A percentile compares a stretch with the other conserved stretches of the same genome.
phyloP scores from a whole-genome alignment of 2,888 invertebrate species.

The Platycheirus rosarum region DNA sequence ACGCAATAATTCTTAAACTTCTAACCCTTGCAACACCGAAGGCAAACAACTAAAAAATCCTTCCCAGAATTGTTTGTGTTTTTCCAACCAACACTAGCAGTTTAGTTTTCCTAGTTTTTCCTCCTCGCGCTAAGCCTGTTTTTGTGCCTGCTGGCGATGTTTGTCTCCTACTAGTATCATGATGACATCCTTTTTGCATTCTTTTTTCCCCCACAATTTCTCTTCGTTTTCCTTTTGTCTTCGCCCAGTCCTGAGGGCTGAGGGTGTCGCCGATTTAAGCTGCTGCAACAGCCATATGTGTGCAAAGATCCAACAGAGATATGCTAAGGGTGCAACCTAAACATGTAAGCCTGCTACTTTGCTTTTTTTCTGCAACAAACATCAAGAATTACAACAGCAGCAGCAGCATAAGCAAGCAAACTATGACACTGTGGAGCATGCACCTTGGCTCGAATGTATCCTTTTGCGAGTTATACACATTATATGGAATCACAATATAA shows the following conservation, averaged over 20 bases:
- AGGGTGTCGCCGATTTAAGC: background rate
- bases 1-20: constrained; percentile 71
- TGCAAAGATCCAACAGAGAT: constrained; percentile 16
- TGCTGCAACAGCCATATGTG: constrained; percentile 33
- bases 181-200: constrained; percentile 63
- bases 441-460: constrained; percentile 58
- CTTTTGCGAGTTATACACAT: constrained; percentile 7
- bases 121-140: constrained; percentile 57
- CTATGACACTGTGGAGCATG: constrained; percentile 49
- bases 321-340: constrained; percentile 45
- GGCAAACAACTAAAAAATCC: background rate
- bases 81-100: constrained; percentile 23
- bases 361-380: constrained; percentile 44
- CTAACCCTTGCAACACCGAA: constrained; percentile 48
- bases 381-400: constrained; percentile 60
- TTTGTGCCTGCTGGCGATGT: constrained; percentile 70
- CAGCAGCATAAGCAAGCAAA: constrained; percentile 39
- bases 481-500: background rate
- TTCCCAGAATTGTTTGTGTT: constrained; percentile 48
- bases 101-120: constrained; percentile 1
- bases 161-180: constrained; percentile 55
- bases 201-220: constrained; percentile 29
- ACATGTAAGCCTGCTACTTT: constrained; percentile 48
- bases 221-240: constrained; percentile 1
- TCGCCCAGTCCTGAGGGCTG: background rate